Percentiles rank a stretch among this genome's conserved stretches.
These are phyloP conservation scores for Emberiza fucata DNA, from an alignment of 2,113 vertebrate genomes.

Conservation along the genomic window DNA sequence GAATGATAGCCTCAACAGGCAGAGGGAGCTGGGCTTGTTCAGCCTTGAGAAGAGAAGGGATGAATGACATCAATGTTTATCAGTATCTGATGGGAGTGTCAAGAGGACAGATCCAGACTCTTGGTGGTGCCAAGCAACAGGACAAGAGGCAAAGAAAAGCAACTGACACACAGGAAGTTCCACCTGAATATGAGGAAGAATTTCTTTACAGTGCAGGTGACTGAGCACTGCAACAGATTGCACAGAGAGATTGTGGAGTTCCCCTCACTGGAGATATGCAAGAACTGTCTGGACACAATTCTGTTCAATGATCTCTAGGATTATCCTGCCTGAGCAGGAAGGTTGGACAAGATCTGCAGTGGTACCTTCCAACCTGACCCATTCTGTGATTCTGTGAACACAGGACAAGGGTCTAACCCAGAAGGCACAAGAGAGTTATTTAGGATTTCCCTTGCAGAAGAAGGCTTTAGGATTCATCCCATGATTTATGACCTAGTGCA, in stretches of 20 bases:
- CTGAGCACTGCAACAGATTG: neutral
- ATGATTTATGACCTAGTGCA: neutral
- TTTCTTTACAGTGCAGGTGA: neutral
- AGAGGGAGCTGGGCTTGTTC: neutral
- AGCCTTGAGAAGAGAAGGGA: neutral
- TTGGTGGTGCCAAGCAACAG: neutral
- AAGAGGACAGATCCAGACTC: neutral
- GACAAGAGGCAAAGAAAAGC: neutral
- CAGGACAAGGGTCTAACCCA: neutral
- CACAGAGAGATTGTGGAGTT: neutral
- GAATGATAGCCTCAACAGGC: neutral
- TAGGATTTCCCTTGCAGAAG: neutral
- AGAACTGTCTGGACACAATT: neutral
- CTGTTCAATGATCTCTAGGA: neutral
- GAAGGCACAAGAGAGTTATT: neutral
- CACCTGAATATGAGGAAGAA: neutral
- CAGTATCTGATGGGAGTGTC: neutral
- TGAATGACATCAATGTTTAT: neutral
- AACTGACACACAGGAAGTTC: neutral
- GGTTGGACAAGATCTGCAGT: neutral
- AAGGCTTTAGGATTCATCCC: neutral
- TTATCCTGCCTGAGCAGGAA: neutral
- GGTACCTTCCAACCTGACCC: neutral
- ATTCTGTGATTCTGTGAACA: neutral
- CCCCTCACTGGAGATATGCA: neutral